These are phyloP conservation scores for Plectropomus leopardus DNA, from an alignment of 2,113 vertebrate genomes.

Conservation along the genomic window DNA sequence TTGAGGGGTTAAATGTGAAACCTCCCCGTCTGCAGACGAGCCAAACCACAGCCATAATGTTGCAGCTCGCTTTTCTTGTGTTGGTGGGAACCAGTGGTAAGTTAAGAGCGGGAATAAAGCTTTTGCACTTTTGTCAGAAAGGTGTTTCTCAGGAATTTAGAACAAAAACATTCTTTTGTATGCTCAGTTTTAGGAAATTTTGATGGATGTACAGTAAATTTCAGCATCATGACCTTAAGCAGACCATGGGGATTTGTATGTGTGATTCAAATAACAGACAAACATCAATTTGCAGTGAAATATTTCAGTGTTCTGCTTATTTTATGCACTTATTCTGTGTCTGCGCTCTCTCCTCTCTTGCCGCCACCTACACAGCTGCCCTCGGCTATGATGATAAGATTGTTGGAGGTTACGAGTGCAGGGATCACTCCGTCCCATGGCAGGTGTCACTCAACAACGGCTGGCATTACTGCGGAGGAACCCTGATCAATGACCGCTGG, in stretches of 20 bases:
- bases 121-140: no score
- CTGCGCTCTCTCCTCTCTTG: neutral
- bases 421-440: slow-evolving; percentile 55
- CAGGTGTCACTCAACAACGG: slow-evolving; percentile 60
- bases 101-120: neutral
- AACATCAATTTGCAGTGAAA: neutral
- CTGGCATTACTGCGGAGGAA: slow-evolving; percentile 56
- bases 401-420: slow-evolving; percentile 62
- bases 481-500: slow-evolving; percentile 47
- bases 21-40: neutral
- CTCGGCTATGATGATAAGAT: slow-evolving; percentile 55
- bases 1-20: no score
- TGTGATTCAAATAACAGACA: no score
- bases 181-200: neutral
- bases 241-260: neutral
- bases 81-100: neutral
- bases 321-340: neutral
- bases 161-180: neutral
- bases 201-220: neutral
- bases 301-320: neutral
- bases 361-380: slow-evolving; percentile 4
- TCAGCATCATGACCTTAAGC: neutral
- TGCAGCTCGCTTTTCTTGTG: slow-evolving; percentile 17
- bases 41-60: neutral
- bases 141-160: neutral